A percentile compares a stretch with the other conserved stretches of the same genome.
Conservation (phyloP, 2,113 vertebrate genomes). For the Eclectus roratus region DNA sequence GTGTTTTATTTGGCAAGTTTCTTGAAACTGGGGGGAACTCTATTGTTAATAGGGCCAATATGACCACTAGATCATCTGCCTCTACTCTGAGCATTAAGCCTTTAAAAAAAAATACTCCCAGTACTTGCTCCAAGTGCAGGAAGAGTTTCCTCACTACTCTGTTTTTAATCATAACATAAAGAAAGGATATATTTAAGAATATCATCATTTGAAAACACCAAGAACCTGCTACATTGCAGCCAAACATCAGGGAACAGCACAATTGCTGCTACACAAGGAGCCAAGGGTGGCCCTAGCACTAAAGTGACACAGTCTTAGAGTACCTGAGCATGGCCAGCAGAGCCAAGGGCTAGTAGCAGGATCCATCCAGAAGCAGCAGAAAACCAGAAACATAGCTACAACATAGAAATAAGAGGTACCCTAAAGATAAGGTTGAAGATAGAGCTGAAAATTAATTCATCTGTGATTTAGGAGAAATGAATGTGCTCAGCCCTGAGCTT, state of each 20-base stretch:
- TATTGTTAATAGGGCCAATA: background rate
- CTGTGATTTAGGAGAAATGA: rapidly evolving
- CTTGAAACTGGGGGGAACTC: too few species aligned
- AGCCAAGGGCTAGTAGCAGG: background rate
- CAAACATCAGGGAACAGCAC: rapidly evolving
- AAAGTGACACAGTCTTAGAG: rapidly evolving
- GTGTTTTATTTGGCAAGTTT: background rate
- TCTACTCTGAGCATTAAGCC: background rate
- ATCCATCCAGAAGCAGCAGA: background rate
- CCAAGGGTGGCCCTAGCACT: rapidly evolving
- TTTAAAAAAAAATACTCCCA: background rate
- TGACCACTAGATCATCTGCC: background rate
- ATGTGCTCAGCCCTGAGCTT: background rate
- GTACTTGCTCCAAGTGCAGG: background rate
- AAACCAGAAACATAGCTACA: rapidly evolving
- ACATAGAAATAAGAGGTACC: rapidly evolving
- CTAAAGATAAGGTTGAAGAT: rapidly evolving
- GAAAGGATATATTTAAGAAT: rapidly evolving
- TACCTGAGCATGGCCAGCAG: background rate
- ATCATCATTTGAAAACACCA: rapidly evolving
- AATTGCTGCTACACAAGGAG: rapidly evolving
- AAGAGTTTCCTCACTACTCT: rapidly evolving
- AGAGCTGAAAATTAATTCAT: rapidly evolving
- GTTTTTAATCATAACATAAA: rapidly evolving
- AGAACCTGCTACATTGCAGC: background rate